Percentiles rank a stretch among this genome's conserved stretches.
phyloP scores from a whole-genome alignment of 92 coral and sea anemone genomes.

The Montipora capitata region DNA sequence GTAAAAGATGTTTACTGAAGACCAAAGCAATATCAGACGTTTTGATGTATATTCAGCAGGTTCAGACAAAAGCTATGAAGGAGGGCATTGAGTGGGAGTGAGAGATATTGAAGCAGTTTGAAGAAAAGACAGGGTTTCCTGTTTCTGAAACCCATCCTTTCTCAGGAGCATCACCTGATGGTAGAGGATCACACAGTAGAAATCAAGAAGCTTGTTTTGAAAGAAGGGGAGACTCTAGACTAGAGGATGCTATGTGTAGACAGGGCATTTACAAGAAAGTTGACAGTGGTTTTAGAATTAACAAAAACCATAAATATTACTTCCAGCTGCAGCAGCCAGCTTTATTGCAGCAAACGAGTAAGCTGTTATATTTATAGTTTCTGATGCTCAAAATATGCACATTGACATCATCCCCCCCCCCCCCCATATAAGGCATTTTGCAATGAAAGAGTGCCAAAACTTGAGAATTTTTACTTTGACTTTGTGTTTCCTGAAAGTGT shows the following conservation, averaged over 20 bases:
- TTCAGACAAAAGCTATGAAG: no score
- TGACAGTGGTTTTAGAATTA: conserved; percentile 20
- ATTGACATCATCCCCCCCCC: conserved; percentile 54
- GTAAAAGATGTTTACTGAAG: no score
- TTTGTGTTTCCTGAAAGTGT: conserved; percentile 22
- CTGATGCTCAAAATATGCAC: conserved; percentile 57
- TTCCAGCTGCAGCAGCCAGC: no score
- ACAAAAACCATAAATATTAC: conserved; percentile 32
- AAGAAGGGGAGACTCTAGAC: conserved; percentile 54
- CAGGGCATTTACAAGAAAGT: conserved; percentile 60
- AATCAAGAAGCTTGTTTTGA: conserved; percentile 49
- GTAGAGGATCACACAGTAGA: conserved; percentile 53
- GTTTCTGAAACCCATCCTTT: no score
- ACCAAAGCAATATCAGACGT: no score
- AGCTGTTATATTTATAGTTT: conserved; percentile 73
- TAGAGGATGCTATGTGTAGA: conserved; percentile 63
- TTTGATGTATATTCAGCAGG: no score
- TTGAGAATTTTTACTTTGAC: conserved; percentile 74
- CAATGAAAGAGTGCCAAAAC: conserved; percentile 49
- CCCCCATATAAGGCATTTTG: conserved; percentile 56
- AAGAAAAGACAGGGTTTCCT: no score
- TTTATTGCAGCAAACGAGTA: conserved; percentile 43
- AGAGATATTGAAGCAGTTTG: no score
- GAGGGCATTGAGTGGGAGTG: no score
- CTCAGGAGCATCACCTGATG: no score